phyloP scores from a whole-genome alignment of 2,113 vertebrate genomes.

The Camelus dromedarius region DNA sequence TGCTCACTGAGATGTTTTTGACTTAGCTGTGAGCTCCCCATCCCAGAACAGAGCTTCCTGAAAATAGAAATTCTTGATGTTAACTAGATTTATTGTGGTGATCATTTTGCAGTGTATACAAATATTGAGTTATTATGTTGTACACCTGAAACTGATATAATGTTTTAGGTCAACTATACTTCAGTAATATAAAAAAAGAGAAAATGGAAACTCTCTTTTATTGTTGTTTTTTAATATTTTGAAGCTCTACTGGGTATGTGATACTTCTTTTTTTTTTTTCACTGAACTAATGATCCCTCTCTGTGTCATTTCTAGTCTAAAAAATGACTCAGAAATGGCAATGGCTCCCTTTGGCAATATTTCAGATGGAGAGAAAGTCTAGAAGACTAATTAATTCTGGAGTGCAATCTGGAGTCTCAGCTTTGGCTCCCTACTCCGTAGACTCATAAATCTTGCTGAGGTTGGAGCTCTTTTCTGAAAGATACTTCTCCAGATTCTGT shows the following conservation, averaged over 20 bases:
- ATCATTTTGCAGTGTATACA: not conserved
- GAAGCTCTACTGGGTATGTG: not conserved
- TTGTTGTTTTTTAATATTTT: conserved; percentile 1
- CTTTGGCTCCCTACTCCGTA: not conserved
- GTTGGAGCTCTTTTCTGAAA: conserved; percentile 26
- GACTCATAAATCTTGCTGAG: conserved; percentile 35
- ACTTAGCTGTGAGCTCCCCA: not conserved
- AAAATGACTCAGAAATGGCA: conserved; percentile 43
- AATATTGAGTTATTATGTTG: not conserved
- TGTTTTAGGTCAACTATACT: not conserved
- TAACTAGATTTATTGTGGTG: not conserved
- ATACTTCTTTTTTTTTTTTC: not conserved
- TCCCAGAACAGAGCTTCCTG: not conserved
- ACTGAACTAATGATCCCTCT: conserved; percentile 33
- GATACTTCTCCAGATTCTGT: conserved; percentile 46
- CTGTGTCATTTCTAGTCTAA: conserved; percentile 45
- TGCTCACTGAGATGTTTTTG: not conserved
- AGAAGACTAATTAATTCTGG: conserved; percentile 10
- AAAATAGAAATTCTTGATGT: not conserved
- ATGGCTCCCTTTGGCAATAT: conserved; percentile 49
- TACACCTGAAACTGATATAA: not conserved
- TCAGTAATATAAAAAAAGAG: not conserved
- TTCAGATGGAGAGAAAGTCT: conserved; percentile 45
- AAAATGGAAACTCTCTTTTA: not conserved
- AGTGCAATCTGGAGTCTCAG: not conserved